Evolutionary conservation across 2,797 vertebrate species (phyloP).

Genomic region (Acrossocheilus fasciatus): DNA sequence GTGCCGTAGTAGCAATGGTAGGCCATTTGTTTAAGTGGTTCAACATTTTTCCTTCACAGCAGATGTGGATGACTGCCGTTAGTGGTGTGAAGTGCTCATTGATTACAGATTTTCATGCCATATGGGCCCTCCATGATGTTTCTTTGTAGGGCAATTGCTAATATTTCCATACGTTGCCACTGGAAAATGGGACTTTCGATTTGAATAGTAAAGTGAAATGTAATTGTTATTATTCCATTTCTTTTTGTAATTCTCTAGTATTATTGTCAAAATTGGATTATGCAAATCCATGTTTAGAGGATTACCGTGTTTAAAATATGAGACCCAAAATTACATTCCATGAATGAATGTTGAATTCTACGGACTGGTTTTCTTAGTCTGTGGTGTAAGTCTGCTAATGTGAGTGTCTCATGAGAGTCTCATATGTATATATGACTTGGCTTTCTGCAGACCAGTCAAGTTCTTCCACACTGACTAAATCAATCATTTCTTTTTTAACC

Average conservation of each 20-base stretch:
- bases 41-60: conserved; percentile 49
- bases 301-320: conserved; percentile 46
- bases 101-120: conserved; percentile 28
- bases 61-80: conserved; percentile 42
- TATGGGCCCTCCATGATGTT: not conserved
- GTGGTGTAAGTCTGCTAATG: not conserved
- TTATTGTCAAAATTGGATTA: too few relatives aligned
- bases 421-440: not conserved
- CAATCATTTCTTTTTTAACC: too few relatives aligned
- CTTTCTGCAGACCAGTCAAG: too few relatives aligned
- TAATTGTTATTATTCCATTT: conserved; percentile 13
- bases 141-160: conserved; percentile 5
- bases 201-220: not conserved
- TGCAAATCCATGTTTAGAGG: conserved; percentile 26
- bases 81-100: conserved; percentile 22
- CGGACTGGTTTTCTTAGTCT: conserved; percentile 19
- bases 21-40: conserved; percentile 34
- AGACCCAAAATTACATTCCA: conserved; percentile 36
- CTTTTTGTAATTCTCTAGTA: too few relatives aligned
- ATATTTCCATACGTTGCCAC: conserved; percentile 6
- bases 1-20: conserved; percentile 5
- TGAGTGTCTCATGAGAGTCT: not conserved
- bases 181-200: conserved; percentile 6
- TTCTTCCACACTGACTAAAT: too few relatives aligned
- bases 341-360: conserved; percentile 23